Base-by-base conservation (phyloP, 2,113 vertebrate species). In the Aegithalos caudatus region DNA sequence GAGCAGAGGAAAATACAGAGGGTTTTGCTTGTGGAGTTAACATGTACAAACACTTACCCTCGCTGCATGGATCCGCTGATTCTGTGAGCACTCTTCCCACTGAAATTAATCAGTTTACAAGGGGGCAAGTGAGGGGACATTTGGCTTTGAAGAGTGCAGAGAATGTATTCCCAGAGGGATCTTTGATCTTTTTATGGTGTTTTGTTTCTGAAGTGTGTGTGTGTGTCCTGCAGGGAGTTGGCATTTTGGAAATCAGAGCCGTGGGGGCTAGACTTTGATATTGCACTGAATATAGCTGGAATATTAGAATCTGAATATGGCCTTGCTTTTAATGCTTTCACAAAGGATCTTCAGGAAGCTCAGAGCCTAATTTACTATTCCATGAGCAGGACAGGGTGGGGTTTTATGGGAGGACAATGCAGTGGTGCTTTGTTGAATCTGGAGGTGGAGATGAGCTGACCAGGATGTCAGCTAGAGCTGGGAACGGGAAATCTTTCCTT, bases 131-230 rank as follows among this genome's bases (percentile, higher is more conserved):
- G 87, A 92, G 87, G 81, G 92, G 88, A 95, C 9, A 2, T 73
- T 77, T 73, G 71, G 72, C 90, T 95, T 94, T 93, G 88, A 94
- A 83, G 85, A 90, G 67, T 27, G 85, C 60, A 67, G 85, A 74
- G 87, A 88, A 90, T 78, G 74, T 79, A 66, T 77, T 95, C 88
- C 87, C 86, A 67, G 60, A 25, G 85, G 60, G 50, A 70, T 82
- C 90, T 95, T 97, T 96, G 87, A 93, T 93, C 95, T 95, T 95
- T 91, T 88, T 47, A 83, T 88, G 92, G 31, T 88, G 77, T 94
- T 96, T 87, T 92, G 81, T 79, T 95, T 94, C 78, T 90, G 15
- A 78, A 95, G 84, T 27, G 69, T 67, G 88, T 61, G 29, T 60
- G 44, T 57, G 64, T 77, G 88, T 88, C 85, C 88, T 79, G 35